These are phyloP conservation scores for Masnerella sp. DNA, from an alignment of 2,888 invertebrate species.

Conservation along the genomic window DNA sequence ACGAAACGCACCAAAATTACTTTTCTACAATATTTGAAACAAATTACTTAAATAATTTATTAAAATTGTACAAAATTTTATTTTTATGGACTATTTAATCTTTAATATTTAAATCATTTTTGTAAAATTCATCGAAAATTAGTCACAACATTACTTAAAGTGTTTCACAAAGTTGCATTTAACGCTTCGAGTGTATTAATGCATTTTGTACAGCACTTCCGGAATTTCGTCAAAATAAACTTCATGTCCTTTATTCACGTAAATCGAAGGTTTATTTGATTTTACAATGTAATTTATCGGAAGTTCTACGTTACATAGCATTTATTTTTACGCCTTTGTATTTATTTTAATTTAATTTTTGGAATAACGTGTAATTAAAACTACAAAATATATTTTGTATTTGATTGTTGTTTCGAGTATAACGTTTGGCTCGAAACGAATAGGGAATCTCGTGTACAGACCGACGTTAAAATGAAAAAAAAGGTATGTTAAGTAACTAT, in stretches of 20 bases:
- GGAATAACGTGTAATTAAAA: constrained; percentile 47
- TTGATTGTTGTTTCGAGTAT: constrained; percentile 36
- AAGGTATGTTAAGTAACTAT: constrained; percentile 35
- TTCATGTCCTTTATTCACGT: constrained; percentile 16
- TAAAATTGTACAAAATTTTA: constrained; percentile 34
- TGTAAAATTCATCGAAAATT: neutral
- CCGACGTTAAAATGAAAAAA: constrained; percentile 32
- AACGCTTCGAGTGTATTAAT: constrained; percentile 9
- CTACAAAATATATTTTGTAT: constrained; percentile 56
- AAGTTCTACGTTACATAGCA: constrained; percentile 32
- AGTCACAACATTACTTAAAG: constrained; percentile 5
- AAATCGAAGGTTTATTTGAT: constrained; percentile 25
- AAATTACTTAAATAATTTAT: constrained; percentile 13
- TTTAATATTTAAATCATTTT: neutral
- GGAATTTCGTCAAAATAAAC: constrained; percentile 19
- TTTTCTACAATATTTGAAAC: too few species aligned
- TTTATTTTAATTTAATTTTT: constrained; percentile 54
- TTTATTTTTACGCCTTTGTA: constrained; percentile 46
- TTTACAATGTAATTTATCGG: constrained; percentile 30
- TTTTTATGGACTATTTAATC: constrained; percentile 14
- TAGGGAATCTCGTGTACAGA: constrained; percentile 57
- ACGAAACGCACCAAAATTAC: too few species aligned
- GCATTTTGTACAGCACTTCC: constrained; percentile 47
- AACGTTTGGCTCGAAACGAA: constrained; percentile 34
- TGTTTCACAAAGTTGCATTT: constrained; percentile 29